Evolutionary conservation across 2,888 invertebrate genomes (phyloP), one percentile per base, ranked within the genome.

Genomic region (Eristalis intricaria): DNA sequence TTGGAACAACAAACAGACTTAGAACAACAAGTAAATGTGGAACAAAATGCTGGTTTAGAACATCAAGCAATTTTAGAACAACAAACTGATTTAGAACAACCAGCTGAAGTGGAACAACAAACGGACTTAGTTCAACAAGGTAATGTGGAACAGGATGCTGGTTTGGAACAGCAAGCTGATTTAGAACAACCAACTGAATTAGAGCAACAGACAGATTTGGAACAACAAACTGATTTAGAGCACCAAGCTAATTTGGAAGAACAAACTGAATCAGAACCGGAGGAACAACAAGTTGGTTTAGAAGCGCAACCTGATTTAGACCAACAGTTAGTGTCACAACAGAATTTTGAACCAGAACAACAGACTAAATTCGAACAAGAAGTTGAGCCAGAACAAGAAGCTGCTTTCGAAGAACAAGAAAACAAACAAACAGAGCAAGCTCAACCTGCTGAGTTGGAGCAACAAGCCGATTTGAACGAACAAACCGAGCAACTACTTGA

Each of bases 191-290:
- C 73, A 22, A 29, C 56, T 4, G 68, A 5, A 5, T 66, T 15
- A 63, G 11, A 68, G 8, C 38, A n/a, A n/a, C n/a, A 23, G n/a
- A 10, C 69, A 19, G 79, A 79, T 56, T 22, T 38, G 7, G 66
- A 64, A 4, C 56, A 69, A 19, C 15, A 65, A 23, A 5, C 40
- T 40, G 58, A n/a, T 35, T 19, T n/a, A 13, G 66, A 65, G 23
- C 22, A 64, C 32, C 60, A 73, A 4, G 8, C 19, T 43, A n/a
- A 43, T 7, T 7, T n/a, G 7, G 43, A 43, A 43, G n/a, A 58
- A 69, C 56, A 32, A n/a, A 38, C 65, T 38, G 50, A 75, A 1
- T 7, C 43, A 43, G 43, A 43, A 43, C 43, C 4, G 19, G n/a
- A 43, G 23, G 56, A 19, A 43, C 35, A 1, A 8, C 56, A 50